Evolutionary conservation across 2,797 vertebrate species (phyloP), one percentile per base, ranked within the genome.

Genomic region (Syndactyla subalaris): DNA sequence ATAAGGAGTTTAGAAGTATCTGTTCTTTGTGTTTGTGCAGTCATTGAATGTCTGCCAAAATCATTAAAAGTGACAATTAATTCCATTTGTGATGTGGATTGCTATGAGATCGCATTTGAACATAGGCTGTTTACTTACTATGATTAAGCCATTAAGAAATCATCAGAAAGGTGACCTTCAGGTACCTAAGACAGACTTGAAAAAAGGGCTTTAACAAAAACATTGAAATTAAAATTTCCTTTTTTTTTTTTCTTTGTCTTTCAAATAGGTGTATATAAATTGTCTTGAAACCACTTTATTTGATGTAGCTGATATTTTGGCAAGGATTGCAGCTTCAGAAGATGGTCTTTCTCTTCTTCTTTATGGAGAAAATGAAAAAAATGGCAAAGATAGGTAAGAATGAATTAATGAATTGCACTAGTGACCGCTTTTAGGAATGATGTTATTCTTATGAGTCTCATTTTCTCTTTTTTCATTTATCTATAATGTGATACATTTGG

Each of bases 261-360:
- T 59, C 66, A 30, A 84, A 73, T 95, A 99, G 99, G 81, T 94
- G 32, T 91, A 96, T 97, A 91, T 98, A 92, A 98, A 98, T 91
- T 98, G 96, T 89, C 98, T 98, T 36, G 98, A 98, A 97, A 97
- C 93, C 34, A 98, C 98, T 36, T 96, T 99, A 96, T 98, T 98
- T 93, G 98, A 99, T 80, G 96, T 99, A 90, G 99, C 99, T 61
- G 99, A 99, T 97, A 97, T 98, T 91, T 98, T 99, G 97, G 98
- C 98, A 87, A 98, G 98, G 90, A 98, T 99, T 89, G 98, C 98
- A 67, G 98, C 98, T 97, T 98, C 98, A 3, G 98, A 99, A 92
- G 97, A 98, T 96, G 99, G 99, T 88, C 98, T 99, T 96, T 96
- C 96, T 34, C 94, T 99, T 73, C 98, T 99, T 96, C 97, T 99